Percentiles rank a stretch among this genome's conserved stretches.
Evolutionary conservation across 2,888 invertebrate species (phyloP).

Genomic region (Emmelina monodactyla): DNA sequence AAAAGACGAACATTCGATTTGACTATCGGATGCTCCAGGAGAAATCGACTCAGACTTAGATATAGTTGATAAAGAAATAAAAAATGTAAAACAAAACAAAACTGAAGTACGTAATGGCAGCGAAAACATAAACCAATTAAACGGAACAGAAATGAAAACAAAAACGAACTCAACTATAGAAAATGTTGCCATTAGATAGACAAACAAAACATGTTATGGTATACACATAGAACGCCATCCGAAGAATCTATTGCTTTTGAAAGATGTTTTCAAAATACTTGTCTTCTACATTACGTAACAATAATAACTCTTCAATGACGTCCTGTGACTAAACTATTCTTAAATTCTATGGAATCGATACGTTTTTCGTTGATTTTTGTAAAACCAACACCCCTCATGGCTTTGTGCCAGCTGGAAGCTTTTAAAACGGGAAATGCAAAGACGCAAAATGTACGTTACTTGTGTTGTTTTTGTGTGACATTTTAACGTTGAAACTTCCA

Average conservation of each 20-base stretch:
- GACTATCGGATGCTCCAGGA: too few species aligned
- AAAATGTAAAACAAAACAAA: constrained; percentile 18
- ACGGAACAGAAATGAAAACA: constrained; percentile 29
- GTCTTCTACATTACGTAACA: constrained; percentile 45
- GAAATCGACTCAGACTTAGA: not conserved
- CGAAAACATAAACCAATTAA: constrained; percentile 33
- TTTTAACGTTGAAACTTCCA: constrained; percentile 48
- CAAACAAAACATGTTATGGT: constrained; percentile 63
- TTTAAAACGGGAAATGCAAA: constrained; percentile 28
- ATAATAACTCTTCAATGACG: constrained; percentile 40
- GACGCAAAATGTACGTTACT: constrained; percentile 24
- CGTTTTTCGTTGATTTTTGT: constrained; percentile 52
- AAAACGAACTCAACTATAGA: constrained; percentile 31
- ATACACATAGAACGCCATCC: constrained; percentile 53
- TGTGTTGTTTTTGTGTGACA: not conserved
- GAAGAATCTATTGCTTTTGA: constrained; percentile 46
- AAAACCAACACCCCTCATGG: constrained; percentile 64
- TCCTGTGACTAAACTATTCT: constrained; percentile 42
- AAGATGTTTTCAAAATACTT: constrained; percentile 58
- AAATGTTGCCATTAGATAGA: constrained; percentile 51
- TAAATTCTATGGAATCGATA: constrained; percentile 59
- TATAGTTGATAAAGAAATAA: constrained; percentile 18
- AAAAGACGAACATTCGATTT: constrained; percentile 18
- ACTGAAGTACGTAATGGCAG: constrained; percentile 6
- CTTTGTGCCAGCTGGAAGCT: constrained; percentile 61